Conservation (phyloP, 2,797 vertebrate species). For the Allobates femoralis region DNA sequence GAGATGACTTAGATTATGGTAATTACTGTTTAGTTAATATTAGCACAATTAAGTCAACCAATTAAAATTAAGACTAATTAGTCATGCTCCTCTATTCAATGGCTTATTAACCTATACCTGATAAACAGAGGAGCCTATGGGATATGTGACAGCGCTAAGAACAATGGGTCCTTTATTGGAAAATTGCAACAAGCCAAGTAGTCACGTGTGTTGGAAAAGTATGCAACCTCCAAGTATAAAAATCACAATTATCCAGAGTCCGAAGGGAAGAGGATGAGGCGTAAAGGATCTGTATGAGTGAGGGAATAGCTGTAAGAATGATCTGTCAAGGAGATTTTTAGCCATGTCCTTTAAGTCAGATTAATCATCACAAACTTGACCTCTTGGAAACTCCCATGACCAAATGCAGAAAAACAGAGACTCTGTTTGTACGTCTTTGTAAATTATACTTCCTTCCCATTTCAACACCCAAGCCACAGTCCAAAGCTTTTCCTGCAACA, state of each 20-base stretch:
- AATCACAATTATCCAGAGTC: constrained; percentile 38
- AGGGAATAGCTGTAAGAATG: constrained; percentile 19
- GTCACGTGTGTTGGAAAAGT: constrained; percentile 12
- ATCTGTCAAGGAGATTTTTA: constrained; percentile 49
- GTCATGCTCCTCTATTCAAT: constrained; percentile 21
- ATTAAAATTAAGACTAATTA: constrained; percentile 53
- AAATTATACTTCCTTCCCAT: constrained; percentile 62
- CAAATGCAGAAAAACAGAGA: constrained; percentile 43
- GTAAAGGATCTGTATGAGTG: background rate
- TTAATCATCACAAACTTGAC: constrained; percentile 57
- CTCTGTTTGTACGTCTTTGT: constrained; percentile 49
- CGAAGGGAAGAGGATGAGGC: background rate
- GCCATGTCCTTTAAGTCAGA: constrained; percentile 32
- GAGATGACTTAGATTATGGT: constrained; percentile 41
- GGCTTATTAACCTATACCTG: constrained; percentile 48
- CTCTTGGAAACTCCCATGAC: constrained; percentile 61
- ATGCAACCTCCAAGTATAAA: constrained; percentile 34
- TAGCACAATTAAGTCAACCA: constrained; percentile 52
- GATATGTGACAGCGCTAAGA: background rate
- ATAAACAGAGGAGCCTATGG: constrained; percentile 53
- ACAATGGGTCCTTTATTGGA: constrained; percentile 41
- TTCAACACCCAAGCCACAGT: constrained; percentile 57
- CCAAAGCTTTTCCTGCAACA: constrained; percentile 53
- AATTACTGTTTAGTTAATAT: constrained; percentile 60
- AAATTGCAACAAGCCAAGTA: constrained; percentile 41